These are phyloP conservation scores for Priocnemis perturbator DNA, from an alignment of 2,888 invertebrate genomes.

Conservation along the genomic window DNA sequence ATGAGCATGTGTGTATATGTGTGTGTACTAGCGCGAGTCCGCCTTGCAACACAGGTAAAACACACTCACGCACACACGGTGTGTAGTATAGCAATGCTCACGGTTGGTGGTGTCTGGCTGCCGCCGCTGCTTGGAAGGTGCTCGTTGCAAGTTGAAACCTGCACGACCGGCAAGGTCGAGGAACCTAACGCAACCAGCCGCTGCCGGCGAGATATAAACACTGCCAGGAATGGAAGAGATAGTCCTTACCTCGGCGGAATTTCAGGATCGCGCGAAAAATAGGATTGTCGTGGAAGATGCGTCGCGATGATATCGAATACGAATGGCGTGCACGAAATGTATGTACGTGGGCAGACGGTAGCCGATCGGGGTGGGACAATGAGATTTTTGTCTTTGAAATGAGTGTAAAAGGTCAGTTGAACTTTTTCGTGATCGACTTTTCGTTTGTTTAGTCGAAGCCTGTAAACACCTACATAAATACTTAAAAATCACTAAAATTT, in stretches of 20 bases:
- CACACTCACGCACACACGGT: slow-evolving; percentile 39
- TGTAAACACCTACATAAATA: too few species aligned
- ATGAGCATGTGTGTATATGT: too few species aligned
- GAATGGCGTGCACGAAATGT: too few species aligned
- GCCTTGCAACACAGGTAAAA: too few species aligned
- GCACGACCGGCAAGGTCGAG: slow-evolving; percentile 69
- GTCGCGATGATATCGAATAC: too few species aligned
- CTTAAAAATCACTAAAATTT: too few species aligned
- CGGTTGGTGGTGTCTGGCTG: not conserved
- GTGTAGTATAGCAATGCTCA: slow-evolving; percentile 26
- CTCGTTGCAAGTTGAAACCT: slow-evolving; percentile 64
- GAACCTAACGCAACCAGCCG: slow-evolving; percentile 63
- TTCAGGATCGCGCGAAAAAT: slow-evolving; percentile 39
- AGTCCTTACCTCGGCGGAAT: slow-evolving; percentile 41
- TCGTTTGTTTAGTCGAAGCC: too few species aligned
- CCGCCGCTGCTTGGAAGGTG: slow-evolving; percentile 33
- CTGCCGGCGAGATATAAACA: slow-evolving; percentile 52
- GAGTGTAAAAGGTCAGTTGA: too few species aligned
- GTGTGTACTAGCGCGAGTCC: not conserved
- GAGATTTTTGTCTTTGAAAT: too few species aligned
- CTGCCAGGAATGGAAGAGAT: slow-evolving; percentile 47
- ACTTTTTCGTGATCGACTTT: too few species aligned
- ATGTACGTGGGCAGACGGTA: too few species aligned
- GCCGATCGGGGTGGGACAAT: too few species aligned
- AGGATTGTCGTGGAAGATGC: not conserved